phyloP scores from a whole-genome alignment of 2,888 invertebrate genomes.

The Limenitis camilla region DNA sequence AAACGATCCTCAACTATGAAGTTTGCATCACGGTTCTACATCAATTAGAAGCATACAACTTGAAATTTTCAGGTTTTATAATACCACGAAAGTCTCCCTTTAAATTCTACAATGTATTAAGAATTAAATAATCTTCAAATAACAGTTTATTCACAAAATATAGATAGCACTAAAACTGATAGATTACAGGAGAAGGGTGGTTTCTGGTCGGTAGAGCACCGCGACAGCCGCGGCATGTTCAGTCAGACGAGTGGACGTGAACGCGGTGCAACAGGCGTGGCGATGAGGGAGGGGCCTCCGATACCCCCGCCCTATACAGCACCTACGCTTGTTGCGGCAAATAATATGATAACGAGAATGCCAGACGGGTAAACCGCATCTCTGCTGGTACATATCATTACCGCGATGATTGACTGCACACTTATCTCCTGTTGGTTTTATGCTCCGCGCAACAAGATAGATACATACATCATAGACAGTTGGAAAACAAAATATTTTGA shows the following conservation, averaged over 20 bases:
- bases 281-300: slow-evolving; percentile 30
- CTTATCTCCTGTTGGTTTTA: slow-evolving; percentile 46
- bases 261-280: slow-evolving; percentile 24
- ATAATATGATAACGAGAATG: slow-evolving; percentile 66
- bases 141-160: too few species aligned
- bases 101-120: too few species aligned
- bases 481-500: neutral
- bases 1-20: too few species aligned
- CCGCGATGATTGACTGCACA: slow-evolving; percentile 62
- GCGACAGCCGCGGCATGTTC: slow-evolving; percentile 91
- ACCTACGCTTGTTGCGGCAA: slow-evolving; percentile 31
- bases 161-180: too few species aligned
- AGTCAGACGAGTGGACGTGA: slow-evolving; percentile 87
- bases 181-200: too few species aligned
- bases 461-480: neutral
- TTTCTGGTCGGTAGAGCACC: slow-evolving; percentile 95
- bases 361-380: slow-evolving; percentile 59
- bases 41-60: too few species aligned
- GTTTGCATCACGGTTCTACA: too few species aligned
- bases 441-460: neutral
- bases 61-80: too few species aligned
- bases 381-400: slow-evolving; percentile 54
- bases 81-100: too few species aligned
- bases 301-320: slow-evolving; percentile 30
- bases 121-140: too few species aligned